phyloP scores from a whole-genome alignment of 2,888 invertebrate genomes.

The Tenthredo amoena region DNA sequence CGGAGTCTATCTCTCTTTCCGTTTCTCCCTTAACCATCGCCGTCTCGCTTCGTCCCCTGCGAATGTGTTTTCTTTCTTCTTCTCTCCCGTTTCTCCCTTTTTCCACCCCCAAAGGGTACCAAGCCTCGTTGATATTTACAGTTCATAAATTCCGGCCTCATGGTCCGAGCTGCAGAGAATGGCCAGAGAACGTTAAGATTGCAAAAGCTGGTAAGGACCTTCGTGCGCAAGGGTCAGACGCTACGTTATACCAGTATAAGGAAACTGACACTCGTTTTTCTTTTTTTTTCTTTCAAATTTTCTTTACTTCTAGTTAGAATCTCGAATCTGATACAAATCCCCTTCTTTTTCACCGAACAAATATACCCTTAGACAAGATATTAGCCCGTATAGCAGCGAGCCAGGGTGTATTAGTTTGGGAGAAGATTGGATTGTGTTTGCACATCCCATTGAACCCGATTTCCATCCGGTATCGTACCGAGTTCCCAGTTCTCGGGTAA shows the following conservation, averaged over 20 bases:
- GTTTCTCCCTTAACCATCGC: not conserved
- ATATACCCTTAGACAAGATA: not conserved
- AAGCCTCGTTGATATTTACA: slow-evolving; percentile 49
- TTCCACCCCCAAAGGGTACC: slow-evolving; percentile 33
- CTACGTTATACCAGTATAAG: not conserved
- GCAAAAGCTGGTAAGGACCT: not conserved
- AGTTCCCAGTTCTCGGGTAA: not conserved
- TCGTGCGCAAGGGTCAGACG: not conserved
- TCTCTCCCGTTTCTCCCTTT: not conserved
- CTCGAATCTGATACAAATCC: not conserved
- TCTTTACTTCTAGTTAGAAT: not conserved
- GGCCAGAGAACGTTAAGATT: slow-evolving; percentile 37
- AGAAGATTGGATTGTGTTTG: slow-evolving; percentile 24
- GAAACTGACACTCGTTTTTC: not conserved
- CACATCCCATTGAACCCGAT: slow-evolving; percentile 16
- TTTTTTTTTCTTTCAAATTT: too few species aligned
- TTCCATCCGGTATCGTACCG: slow-evolving; percentile 16
- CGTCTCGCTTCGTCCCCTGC: not conserved
- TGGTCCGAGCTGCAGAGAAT: slow-evolving; percentile 39
- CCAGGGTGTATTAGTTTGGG: not conserved
- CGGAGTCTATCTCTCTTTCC: not conserved
- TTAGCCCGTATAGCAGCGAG: not conserved
- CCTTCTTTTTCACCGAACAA: not conserved
- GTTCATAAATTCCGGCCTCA: slow-evolving; percentile 38
- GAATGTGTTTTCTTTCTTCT: not conserved